Base-by-base conservation (phyloP, 2,888 invertebrate genomes). In the Coelinius sp. region DNA sequence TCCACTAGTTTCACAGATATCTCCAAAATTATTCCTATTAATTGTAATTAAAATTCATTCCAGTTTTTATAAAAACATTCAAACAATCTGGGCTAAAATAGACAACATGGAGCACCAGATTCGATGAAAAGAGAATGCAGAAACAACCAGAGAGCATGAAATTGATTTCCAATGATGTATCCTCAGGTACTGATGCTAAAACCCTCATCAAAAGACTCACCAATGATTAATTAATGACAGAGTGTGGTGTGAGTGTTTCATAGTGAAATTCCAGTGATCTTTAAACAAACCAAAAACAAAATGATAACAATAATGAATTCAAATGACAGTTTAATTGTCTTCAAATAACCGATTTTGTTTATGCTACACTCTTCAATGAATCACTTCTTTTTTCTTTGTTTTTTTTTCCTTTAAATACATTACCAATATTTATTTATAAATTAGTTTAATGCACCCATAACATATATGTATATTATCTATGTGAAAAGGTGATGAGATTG, bases 31-130 rank as follows among this genome's bases (percentile, higher is more conserved):
- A n/a, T n/a, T n/a, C n/a, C n/a, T n/a, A n/a, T n/a, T n/a, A n/a
- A n/a, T n/a, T n/a, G n/a, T 71, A 46, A 56, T 64, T 65, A 0
- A 64, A 41, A 56, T 65, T 7, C 1, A 6, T 78, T 79, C 53
- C 89, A 95, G 95, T 88, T 95, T 75, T 95, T 95, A n/a, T 89
- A 92, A 92, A 62, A 94, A 94, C 86, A 94, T 95, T 80, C 92
- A 95, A 70, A 92, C 92, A 79, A 92, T 93, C 77, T 95, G 95
- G 95, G 94, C 94, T 59, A 94, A 95, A 84, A 94, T 95, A 74
- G 95, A 95, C 81, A 90, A 89, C 82, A 88, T 90, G 83, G 89
- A 90, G 80, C 85, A 88, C 74, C 86, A 86, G 76, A 74, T 75
- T 2, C 84, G 78, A 75, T 56, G 72, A 46, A 85, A 85, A 76